These are phyloP conservation scores for Gallinago jamesoni DNA, from an alignment of 2,113 vertebrate species.

Conservation along the genomic window DNA sequence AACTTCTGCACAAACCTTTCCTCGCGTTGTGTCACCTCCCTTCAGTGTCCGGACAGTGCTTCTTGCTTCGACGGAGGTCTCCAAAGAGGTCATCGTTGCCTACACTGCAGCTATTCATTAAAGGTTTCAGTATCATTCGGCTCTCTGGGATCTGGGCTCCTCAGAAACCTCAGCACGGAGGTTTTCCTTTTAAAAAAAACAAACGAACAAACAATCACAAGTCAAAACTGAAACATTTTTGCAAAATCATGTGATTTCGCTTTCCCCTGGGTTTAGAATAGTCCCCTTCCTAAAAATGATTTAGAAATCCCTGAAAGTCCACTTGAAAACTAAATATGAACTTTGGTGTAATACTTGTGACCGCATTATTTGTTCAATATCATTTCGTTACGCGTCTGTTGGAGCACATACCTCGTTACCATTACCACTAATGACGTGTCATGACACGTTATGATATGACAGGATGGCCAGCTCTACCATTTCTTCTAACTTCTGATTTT, in stretches of 20 bases:
- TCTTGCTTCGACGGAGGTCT: not conserved
- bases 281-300: not conserved
- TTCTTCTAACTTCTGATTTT: not conserved
- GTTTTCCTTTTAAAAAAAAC: not conserved
- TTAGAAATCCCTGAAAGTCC: not conserved
- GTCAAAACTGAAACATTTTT: not conserved
- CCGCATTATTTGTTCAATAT: not conserved
- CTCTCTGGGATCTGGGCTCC: not conserved
- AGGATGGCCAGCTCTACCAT: accelerated
- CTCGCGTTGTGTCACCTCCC: not conserved
- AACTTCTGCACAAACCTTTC: not conserved
- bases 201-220: not conserved
- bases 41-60: not conserved
- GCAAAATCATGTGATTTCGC: not conserved
- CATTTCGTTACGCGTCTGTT: not conserved
- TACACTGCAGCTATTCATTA: not conserved
- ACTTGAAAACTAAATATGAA: not conserved
- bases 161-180: not conserved
- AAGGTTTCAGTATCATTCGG: not conserved
- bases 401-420: accelerated
- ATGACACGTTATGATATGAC: accelerated
- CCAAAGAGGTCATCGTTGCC: not conserved
- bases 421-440: not conserved
- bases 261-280: not conserved
- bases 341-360: not conserved